Conservation (phyloP, 2,113 vertebrate species). For the Oreamnos americanus region DNA sequence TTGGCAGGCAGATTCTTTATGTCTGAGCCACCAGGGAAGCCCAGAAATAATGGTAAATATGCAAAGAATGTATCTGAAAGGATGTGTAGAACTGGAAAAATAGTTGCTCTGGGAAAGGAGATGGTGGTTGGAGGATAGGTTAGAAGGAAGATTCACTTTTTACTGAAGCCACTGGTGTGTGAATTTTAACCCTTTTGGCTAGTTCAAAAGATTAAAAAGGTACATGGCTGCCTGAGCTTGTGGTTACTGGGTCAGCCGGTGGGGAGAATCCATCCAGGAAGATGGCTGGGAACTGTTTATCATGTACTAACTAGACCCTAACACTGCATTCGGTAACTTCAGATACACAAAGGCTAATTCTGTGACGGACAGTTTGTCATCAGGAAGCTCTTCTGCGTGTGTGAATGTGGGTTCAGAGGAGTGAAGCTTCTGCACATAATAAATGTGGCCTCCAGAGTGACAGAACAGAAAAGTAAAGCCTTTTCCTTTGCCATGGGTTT, state of each 20-base stretch:
- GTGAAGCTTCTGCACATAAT: neutral
- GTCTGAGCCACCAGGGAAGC: neutral
- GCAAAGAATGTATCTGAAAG: neutral
- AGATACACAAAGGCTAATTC: neutral
- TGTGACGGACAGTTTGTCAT: neutral
- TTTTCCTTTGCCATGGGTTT: neutral
- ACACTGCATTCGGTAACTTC: neutral
- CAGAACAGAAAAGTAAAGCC: neutral
- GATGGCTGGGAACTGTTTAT: neutral
- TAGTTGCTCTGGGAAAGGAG: neutral
- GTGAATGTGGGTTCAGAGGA: neutral
- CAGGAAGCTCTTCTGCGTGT: neutral
- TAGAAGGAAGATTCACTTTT: neutral
- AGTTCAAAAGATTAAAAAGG: neutral
- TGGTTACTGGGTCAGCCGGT: neutral
- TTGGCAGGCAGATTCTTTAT: neutral
- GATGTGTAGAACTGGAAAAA: rapidly evolving
- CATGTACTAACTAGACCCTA: neutral
- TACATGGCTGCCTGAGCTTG: neutral
- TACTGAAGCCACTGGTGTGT: neutral
- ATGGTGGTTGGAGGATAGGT: neutral
- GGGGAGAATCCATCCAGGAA: neutral
- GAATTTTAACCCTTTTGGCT: neutral
- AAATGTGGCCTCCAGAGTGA: neutral
- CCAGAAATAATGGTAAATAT: neutral